Percentiles rank a stretch among this genome's conserved stretches.
These are phyloP conservation scores for Stomatorhinus ivindoensis DNA, from an alignment of 2,113 vertebrate genomes.

Conservation along the genomic window DNA sequence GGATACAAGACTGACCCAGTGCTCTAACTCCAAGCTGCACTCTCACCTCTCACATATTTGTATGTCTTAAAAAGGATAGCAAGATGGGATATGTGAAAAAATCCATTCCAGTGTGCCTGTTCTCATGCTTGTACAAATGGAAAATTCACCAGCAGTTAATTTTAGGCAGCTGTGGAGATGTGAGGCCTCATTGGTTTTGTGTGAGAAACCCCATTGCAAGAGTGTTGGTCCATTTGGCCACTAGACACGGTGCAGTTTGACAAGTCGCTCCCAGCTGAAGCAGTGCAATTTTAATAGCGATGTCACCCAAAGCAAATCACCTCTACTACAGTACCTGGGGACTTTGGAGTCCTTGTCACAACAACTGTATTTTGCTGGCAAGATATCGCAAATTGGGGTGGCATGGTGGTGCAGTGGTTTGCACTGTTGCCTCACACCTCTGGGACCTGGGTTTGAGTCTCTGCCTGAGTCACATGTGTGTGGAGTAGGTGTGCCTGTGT, in stretches of 20 bases:
- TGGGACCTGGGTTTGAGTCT: too few relatives aligned
- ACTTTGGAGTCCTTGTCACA: conserved; percentile 43
- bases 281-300: conserved; percentile 61
- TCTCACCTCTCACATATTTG: background rate
- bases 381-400: background rate
- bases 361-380: conserved; percentile 36
- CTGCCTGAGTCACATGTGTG: too few relatives aligned
- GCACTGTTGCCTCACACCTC: too few relatives aligned
- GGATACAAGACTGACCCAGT: background rate
- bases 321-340: conserved; percentile 49
- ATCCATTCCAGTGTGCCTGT: background rate
- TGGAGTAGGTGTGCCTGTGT: too few relatives aligned
- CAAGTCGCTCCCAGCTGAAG: conserved; percentile 13
- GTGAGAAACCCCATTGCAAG: background rate
- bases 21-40: background rate
- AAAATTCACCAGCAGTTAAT: background rate
- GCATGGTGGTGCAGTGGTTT: too few relatives aligned
- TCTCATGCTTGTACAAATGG: background rate
- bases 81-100: background rate
- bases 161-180: background rate
- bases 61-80: background rate
- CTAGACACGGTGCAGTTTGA: background rate
- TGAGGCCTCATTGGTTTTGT: background rate
- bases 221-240: background rate
- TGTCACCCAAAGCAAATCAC: conserved; percentile 69